These are phyloP conservation scores for Halcyon malimbica DNA, from an alignment of 2,113 vertebrate genomes.

Conservation along the genomic window DNA sequence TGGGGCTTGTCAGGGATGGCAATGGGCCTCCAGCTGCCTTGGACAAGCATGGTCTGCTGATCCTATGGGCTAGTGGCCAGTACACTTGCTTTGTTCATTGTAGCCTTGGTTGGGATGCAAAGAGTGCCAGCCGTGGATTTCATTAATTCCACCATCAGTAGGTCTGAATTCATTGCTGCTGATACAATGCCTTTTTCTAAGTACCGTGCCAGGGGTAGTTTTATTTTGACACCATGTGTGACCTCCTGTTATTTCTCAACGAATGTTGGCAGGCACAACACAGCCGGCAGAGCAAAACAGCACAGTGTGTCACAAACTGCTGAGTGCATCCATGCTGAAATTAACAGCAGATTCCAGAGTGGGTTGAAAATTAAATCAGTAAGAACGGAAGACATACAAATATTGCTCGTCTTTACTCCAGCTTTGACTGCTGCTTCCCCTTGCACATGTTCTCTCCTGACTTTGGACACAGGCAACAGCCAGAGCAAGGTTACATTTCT, in stretches of 20 bases:
- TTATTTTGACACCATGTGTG: conserved; percentile 65
- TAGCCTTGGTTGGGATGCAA: conserved; percentile 6
- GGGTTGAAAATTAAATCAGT: not conserved
- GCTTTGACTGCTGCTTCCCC: not conserved
- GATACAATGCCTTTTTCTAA: conserved; percentile 74
- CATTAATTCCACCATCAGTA: conserved; percentile 74
- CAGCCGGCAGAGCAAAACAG: conserved; percentile 60
- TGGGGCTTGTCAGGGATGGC: not conserved
- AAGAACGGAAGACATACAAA: not conserved
- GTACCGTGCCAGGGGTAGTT: conserved; percentile 60
- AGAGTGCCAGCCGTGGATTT: conserved; percentile 65
- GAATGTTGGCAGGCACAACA: conserved; percentile 69
- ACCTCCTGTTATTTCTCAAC: conserved; percentile 74
- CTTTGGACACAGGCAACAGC: not conserved
- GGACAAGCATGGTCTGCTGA: conserved; percentile 5
- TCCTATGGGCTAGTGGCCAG: conserved; percentile 44
- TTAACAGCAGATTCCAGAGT: conserved; percentile 46
- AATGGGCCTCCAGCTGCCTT: conserved; percentile 13
- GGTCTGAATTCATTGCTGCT: conserved; percentile 72
- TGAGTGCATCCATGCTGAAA: conserved; percentile 74
- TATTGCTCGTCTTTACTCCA: not conserved
- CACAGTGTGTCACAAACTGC: conserved; percentile 55
- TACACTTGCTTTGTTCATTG: conserved; percentile 37
- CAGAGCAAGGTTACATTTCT: not conserved
- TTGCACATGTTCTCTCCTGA: not conserved